phyloP scores from a whole-genome alignment of 2,113 vertebrate genomes.

The Passer domesticus region DNA sequence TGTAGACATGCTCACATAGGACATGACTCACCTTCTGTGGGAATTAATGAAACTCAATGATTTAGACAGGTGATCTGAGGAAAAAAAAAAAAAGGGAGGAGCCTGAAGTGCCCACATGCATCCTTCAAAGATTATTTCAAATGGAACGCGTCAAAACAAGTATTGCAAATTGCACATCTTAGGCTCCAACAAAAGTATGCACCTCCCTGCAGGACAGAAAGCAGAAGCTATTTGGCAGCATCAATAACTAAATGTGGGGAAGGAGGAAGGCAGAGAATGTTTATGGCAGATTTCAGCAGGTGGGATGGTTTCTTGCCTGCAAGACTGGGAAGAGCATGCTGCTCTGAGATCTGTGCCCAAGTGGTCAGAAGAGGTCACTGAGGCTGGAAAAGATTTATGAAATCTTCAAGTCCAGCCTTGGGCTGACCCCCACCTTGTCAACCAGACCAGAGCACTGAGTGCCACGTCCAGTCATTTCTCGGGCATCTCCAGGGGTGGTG shows the following conservation, averaged over 20 bases:
- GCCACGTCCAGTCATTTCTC: fast-evolving
- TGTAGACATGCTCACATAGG: not conserved
- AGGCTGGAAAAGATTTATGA: not conserved
- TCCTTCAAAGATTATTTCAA: not conserved
- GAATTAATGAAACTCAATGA: not conserved
- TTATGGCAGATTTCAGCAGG: not conserved
- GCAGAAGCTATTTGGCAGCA: not conserved
- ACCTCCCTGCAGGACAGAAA: not conserved
- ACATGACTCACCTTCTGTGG: not conserved
- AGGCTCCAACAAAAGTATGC: not conserved
- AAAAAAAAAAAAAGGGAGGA: not conserved
- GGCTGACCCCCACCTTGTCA: not conserved
- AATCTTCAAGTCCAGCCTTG: not conserved
- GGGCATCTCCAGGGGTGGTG: not conserved
- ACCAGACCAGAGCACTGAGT: not conserved
- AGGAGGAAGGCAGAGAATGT: not conserved
- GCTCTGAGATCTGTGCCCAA: not conserved
- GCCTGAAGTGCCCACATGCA: not conserved
- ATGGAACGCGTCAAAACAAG: not conserved
- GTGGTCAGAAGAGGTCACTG: not conserved
- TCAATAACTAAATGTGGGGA: not conserved
- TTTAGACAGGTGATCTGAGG: not conserved
- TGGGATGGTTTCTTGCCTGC: not conserved
- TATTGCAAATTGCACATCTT: not conserved
- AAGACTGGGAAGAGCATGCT: fast-evolving